These are phyloP conservation scores for Pseudomyrmex concolor DNA, from an alignment of 1,140 invertebrate genomes.

Conservation along the genomic window DNA sequence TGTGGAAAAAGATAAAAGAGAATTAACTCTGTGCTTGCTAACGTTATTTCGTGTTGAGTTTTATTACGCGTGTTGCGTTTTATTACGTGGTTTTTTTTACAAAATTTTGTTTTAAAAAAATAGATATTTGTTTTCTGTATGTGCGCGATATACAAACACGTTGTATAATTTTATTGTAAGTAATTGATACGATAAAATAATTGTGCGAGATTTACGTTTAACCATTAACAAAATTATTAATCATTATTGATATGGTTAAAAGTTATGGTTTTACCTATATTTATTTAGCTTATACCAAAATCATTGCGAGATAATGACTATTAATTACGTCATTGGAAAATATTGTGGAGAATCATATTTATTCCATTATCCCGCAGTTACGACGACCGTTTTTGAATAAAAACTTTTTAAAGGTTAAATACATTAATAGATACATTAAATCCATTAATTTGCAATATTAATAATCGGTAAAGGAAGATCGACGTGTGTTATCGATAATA, in stretches of 20 bases:
- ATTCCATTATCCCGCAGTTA: constrained; percentile 47
- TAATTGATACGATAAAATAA: constrained; percentile 8
- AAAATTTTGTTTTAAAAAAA: neutral
- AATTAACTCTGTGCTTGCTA: neutral
- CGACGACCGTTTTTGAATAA: constrained; percentile 11
- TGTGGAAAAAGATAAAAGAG: neutral
- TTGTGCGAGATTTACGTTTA: neutral
- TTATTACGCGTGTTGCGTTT: neutral
- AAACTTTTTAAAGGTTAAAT: constrained; percentile 46
- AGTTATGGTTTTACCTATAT: constrained; percentile 27
- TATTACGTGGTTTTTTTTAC: too few relatives aligned
- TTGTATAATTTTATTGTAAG: neutral
- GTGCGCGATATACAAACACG: neutral
- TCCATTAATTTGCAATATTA: constrained; percentile 52
- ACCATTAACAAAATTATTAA: constrained; percentile 6
- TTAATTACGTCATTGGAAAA: constrained; percentile 55
- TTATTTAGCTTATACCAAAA: constrained; percentile 32
- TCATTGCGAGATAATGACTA: constrained; percentile 38
- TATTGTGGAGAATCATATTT: constrained; percentile 53
- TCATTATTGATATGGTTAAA: constrained; percentile 44
- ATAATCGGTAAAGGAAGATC: constrained; percentile 45
- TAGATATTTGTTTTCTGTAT: neutral
- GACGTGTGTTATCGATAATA: constrained; percentile 19
- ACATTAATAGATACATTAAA: constrained; percentile 59
- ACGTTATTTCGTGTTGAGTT: neutral